Evolutionary conservation across 2,888 invertebrate genomes (phyloP), one percentile per base, ranked within the genome.

Genomic region (Plagodis pulveraria): DNA sequence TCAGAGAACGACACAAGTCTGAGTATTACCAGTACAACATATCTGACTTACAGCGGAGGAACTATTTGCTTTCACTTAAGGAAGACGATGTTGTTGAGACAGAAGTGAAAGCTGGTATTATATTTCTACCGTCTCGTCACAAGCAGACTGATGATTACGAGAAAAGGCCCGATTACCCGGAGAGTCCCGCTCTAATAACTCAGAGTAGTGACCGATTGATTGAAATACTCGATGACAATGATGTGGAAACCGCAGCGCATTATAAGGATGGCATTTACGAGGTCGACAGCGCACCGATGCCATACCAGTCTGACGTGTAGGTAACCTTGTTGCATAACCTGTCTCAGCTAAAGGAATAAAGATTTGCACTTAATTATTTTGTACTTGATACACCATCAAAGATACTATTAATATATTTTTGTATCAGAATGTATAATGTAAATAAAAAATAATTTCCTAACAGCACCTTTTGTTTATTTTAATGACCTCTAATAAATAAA

Each of bases 161-260:
- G 10, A 82, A 81, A 42, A 77, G 91, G 44, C 91, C 91, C 0
- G 91, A 92, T 63, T 92, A 90, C 44, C 91, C 91, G 0, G 91
- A 91, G 66, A 83, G 85, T 56, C 84, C 84, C 0, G 73, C 78
- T 6, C 80, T 77, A 0, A 63, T 72, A 32, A 65, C 80, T n/a
- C 71, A 79, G 0, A 85, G 77, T 22, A 83, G 81, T 1, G 87
- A 84, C 22, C 82, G 83, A 65, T 62, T 90, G 38, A 81, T 89
- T 46, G 84, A 89, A 41, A 81, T 89, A 43, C 74, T 90, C 5
- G 77, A 78, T 34, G 84, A 87, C 6, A 67, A 56, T 0, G 75
- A 56, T 54, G 57, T 63, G n/a, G 69, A 80, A 51, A 70, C 69
- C 32, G 81, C 83, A 45, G 63, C 72, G 0, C 78, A 78, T 54